Conservation (phyloP, 2,888 invertebrate genomes). For the Troglohyphantes excavatus region DNA sequence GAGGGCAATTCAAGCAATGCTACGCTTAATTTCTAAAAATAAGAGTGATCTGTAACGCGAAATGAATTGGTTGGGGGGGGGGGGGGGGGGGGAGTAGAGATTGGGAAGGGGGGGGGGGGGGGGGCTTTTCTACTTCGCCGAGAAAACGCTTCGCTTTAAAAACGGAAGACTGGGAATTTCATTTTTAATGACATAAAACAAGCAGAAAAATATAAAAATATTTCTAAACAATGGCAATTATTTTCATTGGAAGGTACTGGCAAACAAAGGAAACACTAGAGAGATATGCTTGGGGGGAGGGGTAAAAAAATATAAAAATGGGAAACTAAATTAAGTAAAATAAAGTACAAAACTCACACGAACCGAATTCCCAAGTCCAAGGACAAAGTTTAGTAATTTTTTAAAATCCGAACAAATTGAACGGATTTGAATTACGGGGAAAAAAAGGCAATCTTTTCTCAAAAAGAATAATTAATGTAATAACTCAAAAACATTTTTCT, state of each 20-base stretch:
- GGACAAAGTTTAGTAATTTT: slow-evolving; percentile 22
- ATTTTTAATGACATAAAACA: slow-evolving; percentile 44
- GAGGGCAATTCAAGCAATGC: too few relatives aligned
- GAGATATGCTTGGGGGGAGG: slow-evolving; percentile 6
- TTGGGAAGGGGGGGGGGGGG: too few relatives aligned
- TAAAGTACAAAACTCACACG: background rate
- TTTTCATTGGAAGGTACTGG: slow-evolving; percentile 14
- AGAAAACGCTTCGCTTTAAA: slow-evolving; percentile 2
- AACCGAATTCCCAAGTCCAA: background rate
- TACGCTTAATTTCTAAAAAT: too few relatives aligned
- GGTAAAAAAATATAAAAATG: background rate
- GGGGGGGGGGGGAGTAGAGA: too few relatives aligned
- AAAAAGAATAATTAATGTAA: slow-evolving; percentile 49
- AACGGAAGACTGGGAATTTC: slow-evolving; percentile 3
- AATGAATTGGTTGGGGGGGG: background rate
- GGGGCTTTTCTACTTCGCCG: background rate
- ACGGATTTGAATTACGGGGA: background rate
- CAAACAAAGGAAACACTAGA: slow-evolving; percentile 12
- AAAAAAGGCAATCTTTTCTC: background rate
- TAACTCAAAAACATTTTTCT: slow-evolving; percentile 34
- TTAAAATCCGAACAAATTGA: slow-evolving; percentile 26
- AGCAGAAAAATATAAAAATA: slow-evolving; percentile 8
- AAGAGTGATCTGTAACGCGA: background rate
- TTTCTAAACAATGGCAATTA: slow-evolving; percentile 55
- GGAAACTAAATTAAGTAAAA: slow-evolving; percentile 8